Evolutionary conservation across 92 coral and sea anemone genomes (phyloP), one percentile per base, ranked within the genome.

Genomic region (Pocillopora meandrina): DNA sequence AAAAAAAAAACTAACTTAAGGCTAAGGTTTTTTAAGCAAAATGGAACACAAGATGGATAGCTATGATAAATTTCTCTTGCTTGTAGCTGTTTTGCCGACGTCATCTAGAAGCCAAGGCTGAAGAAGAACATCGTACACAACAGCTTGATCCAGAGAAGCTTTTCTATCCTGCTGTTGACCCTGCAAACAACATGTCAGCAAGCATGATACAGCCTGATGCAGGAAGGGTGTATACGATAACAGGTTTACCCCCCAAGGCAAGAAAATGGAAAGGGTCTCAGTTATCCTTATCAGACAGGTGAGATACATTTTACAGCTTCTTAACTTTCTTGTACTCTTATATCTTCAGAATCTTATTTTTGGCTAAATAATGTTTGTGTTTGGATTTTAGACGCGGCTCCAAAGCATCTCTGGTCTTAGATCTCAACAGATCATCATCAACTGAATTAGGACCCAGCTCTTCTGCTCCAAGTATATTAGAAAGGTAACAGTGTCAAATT

Each of bases 181-280:
- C 98, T 0, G 88, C 89, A 13, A 90, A 85, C 75, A 87, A 95
- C 84, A 83, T 94, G 90, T 90, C 98, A 1, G 93, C 98, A 63
- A 94, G 93, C 62, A 94, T 90, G 98, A 92, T 94, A 23, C 98
- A 94, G 71, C 98, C 98, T 0, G 98, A 84, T 8, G 92, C 95
- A 13, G 93, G 90, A 1, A 83, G 90, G 23, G 90, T 87, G 21
- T 94, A 94, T 64, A 82, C 93, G 3, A 85, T 90, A 36, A 79
- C 93, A 72, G 95, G 95, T 18, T 66, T 85, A 42, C 95, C 92
- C 72, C 90, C 93, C 26, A 94, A 92, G 64, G 84, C 92, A 33
- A 90, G 91, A 70, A 94, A 92, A 79, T 92, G 91, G 93, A 92
- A 90, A 82, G 98, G 98, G 12, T 94, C 98, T 42, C 93, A 92